Percentiles rank a stretch among this genome's conserved stretches.
Conservation (phyloP, 2,113 vertebrate genomes). For the Microcebus murinus region DNA sequence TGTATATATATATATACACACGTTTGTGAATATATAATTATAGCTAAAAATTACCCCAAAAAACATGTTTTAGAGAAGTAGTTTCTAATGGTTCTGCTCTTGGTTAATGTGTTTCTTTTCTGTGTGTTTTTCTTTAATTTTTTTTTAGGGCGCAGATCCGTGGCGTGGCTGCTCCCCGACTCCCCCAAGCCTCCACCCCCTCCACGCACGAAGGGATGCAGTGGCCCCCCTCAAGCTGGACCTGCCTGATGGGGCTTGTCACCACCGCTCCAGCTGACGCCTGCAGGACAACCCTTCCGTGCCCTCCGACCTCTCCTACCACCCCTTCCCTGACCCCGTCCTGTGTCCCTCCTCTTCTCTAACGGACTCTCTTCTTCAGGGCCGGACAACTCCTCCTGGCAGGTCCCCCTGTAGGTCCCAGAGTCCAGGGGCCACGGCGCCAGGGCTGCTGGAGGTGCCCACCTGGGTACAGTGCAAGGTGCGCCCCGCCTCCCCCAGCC, state of each 20-base stretch:
- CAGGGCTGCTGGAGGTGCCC: neutral
- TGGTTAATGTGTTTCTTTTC: neutral
- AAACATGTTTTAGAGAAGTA: neutral
- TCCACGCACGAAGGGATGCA: neutral
- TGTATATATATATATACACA: neutral
- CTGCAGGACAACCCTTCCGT: neutral
- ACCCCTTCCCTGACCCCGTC: neutral
- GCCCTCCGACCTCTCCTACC: too few species aligned
- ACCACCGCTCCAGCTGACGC: too few species aligned
- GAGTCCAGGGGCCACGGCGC: neutral
- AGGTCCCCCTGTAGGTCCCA: neutral
- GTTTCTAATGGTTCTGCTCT: neutral
- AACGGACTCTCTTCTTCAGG: neutral
- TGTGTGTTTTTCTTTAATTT: neutral
- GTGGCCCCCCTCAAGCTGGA: rapidly evolving
- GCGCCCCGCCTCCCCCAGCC: neutral
- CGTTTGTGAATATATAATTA: neutral
- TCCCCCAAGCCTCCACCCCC: neutral
- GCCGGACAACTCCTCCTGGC: neutral
- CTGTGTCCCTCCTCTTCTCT: neutral
- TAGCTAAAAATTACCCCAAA: neutral
- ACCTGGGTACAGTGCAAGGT: rapidly evolving
- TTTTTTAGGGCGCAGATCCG: neutral
- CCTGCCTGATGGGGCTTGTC: rapidly evolving
- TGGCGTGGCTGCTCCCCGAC: neutral